phyloP scores from a whole-genome alignment of 2,113 vertebrate genomes.

The Myxocyprinus asiaticus region DNA sequence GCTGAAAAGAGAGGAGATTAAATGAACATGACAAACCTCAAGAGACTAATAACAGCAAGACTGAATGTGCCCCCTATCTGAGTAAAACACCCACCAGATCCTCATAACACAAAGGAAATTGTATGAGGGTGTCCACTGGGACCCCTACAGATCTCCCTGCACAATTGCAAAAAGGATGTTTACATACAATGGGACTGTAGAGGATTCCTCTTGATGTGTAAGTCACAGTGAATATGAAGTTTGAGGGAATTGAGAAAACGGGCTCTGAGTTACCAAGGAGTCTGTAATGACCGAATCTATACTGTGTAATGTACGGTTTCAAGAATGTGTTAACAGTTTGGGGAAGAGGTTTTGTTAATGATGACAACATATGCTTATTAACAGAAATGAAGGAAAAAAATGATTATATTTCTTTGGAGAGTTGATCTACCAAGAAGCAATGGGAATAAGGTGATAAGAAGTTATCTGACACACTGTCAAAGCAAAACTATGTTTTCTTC shows the following conservation, averaged over 20 bases:
- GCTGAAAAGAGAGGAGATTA: slow-evolving; percentile 52
- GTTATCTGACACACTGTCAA: no score
- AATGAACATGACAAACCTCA: slow-evolving; percentile 64
- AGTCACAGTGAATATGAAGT: slow-evolving; percentile 38
- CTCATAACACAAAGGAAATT: slow-evolving; percentile 71
- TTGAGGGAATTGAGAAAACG: background rate
- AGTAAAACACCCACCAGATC: slow-evolving; percentile 64
- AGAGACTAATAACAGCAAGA: slow-evolving; percentile 71
- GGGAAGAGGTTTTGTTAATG: no score
- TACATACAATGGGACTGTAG: slow-evolving; percentile 63
- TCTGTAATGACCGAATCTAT: background rate
- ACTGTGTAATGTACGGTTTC: background rate
- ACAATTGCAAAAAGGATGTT: slow-evolving; percentile 63
- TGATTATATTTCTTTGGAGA: no score
- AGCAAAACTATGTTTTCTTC: background rate
- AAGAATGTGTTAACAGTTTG: no score
- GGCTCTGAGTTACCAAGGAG: no score
- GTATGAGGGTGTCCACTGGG: slow-evolving; percentile 70
- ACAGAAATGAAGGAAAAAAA: no score
- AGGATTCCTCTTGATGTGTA: slow-evolving; percentile 35
- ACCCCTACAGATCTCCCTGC: slow-evolving; percentile 53
- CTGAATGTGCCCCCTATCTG: slow-evolving; percentile 63
- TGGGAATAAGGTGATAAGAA: no score
- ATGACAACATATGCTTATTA: no score
- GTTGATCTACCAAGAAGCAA: no score